Percentiles rank a stretch among this genome's conserved stretches.
Conservation (phyloP, 2,797 vertebrate species). For the Tarsius wallacei region DNA sequence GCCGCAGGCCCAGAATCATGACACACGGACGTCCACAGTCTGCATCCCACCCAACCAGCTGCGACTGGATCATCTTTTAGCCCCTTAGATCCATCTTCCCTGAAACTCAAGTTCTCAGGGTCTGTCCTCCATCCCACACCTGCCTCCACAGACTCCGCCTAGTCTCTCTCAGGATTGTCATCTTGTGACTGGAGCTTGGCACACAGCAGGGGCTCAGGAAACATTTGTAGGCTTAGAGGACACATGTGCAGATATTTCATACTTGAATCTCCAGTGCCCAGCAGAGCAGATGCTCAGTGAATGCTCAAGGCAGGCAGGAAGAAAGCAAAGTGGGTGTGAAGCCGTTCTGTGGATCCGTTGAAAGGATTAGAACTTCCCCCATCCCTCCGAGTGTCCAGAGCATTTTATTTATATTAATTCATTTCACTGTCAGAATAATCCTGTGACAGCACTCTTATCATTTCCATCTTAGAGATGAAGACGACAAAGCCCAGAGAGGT, state of each 20-base stretch:
- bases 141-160: background rate
- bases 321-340: background rate
- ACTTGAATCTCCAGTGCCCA: background rate
- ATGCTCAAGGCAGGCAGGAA: background rate
- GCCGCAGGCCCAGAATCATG: background rate
- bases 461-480: background rate
- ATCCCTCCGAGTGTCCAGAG: background rate
- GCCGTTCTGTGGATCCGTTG: background rate
- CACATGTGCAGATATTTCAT: background rate
- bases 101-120: background rate
- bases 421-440: background rate
- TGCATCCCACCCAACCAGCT: too few species aligned
- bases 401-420: background rate
- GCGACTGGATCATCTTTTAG: background rate
- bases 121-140: background rate
- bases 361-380: background rate
- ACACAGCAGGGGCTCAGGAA: background rate
- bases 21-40: background rate
- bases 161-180: background rate
- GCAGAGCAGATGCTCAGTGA: background rate
- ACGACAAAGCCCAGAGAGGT: background rate
- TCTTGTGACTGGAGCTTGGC: background rate
- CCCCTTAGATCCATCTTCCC: background rate
- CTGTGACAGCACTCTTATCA: background rate
- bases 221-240: background rate